Base-by-base conservation (phyloP, 30 jellyfish, hydroid and myxozoan genomes). In the Mastigias papua region DNA sequence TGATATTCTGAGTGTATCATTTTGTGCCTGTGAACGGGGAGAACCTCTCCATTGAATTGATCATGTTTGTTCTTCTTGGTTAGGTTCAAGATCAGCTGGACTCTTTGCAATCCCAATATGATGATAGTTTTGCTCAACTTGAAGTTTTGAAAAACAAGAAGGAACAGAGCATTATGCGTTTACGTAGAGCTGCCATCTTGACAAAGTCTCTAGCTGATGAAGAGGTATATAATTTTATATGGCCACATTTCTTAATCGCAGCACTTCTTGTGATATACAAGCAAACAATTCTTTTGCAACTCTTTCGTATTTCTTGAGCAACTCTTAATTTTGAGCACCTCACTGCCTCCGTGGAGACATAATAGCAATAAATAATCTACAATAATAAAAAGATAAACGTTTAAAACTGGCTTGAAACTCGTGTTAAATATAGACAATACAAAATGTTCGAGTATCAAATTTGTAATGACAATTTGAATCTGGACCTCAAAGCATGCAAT, bases 31-130 rank as follows among this genome's bases (percentile, higher is more conserved):
- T n/a, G n/a, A n/a, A n/a, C n/a, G n/a, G n/a, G n/a, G n/a, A n/a
- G n/a, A n/a, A n/a, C n/a, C n/a, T n/a, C n/a, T n/a, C n/a, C n/a
- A n/a, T n/a, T 37, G 54, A 37, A 37, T 37, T 37, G 54, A 37
- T 37, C 54, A 3, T 3, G 54, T 37, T 37, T 3, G 10, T 37
- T 37, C 54, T 37, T 11, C 54, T 37, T 37, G 6, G 11, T 37
- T 3, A 90, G 97, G 96, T 93, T 64, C 96, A 93, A 82, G 93
- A 82, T 60, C 96, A 93, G 81, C 69, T 93, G 31, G 78, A 66
- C 19, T 84, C 86, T 4, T 58, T 93, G 65, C 95, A 88, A 67
- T 49, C 81, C 17, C 86, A 84, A 35, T 89, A 93, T 51, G 88
- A 77, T 37, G 89, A 49, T 17, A 93, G 94, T 63, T 71, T 68